Conservation (phyloP, 2,797 vertebrate species). For the Gallinago nigripennis region DNA sequence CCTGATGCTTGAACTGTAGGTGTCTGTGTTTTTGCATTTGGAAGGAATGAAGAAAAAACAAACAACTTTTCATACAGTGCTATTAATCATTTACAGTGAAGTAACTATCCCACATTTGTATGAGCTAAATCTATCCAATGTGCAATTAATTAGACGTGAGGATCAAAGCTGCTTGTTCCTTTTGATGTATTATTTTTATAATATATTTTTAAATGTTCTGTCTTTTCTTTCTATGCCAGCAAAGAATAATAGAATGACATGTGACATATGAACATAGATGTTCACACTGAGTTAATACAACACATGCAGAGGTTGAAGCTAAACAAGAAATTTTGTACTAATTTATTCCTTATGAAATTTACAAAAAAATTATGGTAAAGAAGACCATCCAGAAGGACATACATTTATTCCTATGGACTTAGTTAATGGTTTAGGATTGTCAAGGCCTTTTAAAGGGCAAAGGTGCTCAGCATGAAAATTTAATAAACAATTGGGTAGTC, state of each 20-base stretch:
- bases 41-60: slow-evolving; percentile 53
- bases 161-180: slow-evolving; percentile 69
- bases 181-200: slow-evolving; percentile 76
- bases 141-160: slow-evolving; percentile 72
- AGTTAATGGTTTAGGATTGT: background rate
- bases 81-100: slow-evolving; percentile 74
- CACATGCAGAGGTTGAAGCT: background rate
- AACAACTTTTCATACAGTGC: slow-evolving; percentile 41
- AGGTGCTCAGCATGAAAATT: background rate
- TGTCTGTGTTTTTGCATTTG: background rate
- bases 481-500: background rate
- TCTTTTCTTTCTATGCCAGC: slow-evolving; percentile 43
- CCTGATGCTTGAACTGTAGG: slow-evolving; percentile 15
- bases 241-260: slow-evolving; percentile 69
- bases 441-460: background rate
- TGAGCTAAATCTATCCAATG: slow-evolving; percentile 62
- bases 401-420: background rate
- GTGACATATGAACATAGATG: slow-evolving; percentile 37
- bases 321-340: background rate
- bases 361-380: background rate
- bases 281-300: slow-evolving; percentile 42
- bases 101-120: slow-evolving; percentile 51
- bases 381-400: background rate
- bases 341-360: slow-evolving; percentile 17
- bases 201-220: slow-evolving; percentile 51